Evolutionary conservation across 2,113 vertebrate species (phyloP).

Genomic region (Delphinapterus leucas): DNA sequence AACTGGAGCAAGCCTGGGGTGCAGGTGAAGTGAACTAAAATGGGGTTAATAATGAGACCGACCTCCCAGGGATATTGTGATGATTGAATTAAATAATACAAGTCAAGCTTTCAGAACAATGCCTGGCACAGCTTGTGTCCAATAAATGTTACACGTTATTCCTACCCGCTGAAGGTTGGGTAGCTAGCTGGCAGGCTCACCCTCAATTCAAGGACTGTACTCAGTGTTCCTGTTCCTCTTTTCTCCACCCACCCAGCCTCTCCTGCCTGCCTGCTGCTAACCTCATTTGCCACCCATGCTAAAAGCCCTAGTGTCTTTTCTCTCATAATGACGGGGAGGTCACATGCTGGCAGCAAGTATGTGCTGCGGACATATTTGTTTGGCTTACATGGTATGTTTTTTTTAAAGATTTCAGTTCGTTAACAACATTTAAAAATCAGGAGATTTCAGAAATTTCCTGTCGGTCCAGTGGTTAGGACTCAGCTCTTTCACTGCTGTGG

Average conservation of each 20-base stretch:
- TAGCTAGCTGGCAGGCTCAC: not conserved
- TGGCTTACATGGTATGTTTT: not conserved
- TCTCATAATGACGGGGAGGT: not conserved
- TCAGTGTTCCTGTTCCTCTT: not conserved
- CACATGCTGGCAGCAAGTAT: not conserved
- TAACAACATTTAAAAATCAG: not conserved
- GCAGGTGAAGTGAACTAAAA: not conserved
- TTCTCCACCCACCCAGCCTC: not conserved
- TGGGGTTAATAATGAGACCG: not conserved
- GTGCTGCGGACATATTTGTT: not conserved
- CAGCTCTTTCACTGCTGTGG: too few species aligned
- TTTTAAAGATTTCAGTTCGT: not conserved
- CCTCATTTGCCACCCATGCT: not conserved
- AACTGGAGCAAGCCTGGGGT: not conserved
- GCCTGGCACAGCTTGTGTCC: not conserved
- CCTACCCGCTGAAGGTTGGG: not conserved
- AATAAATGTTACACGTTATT: not conserved
- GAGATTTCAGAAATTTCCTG: not conserved
- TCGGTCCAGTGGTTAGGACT: too few species aligned
- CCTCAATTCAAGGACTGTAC: not conserved
- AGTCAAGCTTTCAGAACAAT: not conserved
- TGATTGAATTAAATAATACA: constrained; percentile 6
- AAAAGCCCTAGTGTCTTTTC: not conserved
- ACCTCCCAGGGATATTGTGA: not conserved
- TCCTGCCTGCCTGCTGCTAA: not conserved